Base-by-base conservation (phyloP, 2,888 invertebrate species). In the Helleia helle region DNA sequence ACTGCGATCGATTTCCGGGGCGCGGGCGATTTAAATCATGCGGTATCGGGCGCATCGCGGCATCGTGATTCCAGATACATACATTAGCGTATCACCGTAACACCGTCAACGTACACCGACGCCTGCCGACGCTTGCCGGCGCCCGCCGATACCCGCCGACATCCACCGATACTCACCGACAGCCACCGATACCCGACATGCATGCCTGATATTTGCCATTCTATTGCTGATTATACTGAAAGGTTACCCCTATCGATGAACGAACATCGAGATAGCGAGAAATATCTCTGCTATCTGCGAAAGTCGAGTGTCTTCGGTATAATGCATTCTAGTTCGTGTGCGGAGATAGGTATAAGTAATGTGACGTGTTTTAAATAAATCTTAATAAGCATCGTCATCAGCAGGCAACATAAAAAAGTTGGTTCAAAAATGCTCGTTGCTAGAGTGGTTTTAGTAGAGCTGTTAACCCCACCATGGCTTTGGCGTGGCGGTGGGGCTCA, bases 21-120 rank as follows among this genome's bases (percentile, higher is more conserved):
- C 24, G 29, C 30, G 30, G 11, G 38, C 22, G 36, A 45, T 44
- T 44, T 44, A 47, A 47, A 42, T 47, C 47, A 44, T 45, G 6
- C 15, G 27, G 29, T 47, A 45, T 47, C 47, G 40, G 22, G 22
- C 38, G 38, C 28, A 39, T 41, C 45, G 42, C 40, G 31, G 25
- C 44, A 39, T 46, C 51, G 54, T 50, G 40, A 44, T 47, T 36
- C 43, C 24, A 34, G 42, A 44, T 48, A 43, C 44, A 44, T 43
- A 48, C 42, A 49, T 49, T 48, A 47, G 41, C 38, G 41, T 41
- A 44, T 38, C 44, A 28, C 11, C 25, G 36, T 22, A 31, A 11
- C 41, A 24, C 36, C 26, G 24, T 22, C 36, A 38, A 17, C 17
- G 12, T n/a, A n/a, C n/a, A 11, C 13, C 18, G 11, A 18, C n/a